Evolutionary conservation across 92 coral and sea anemone species (phyloP), one percentile per base, ranked within the genome.

Genomic region (Hydrozoanthus gracilis): DNA sequence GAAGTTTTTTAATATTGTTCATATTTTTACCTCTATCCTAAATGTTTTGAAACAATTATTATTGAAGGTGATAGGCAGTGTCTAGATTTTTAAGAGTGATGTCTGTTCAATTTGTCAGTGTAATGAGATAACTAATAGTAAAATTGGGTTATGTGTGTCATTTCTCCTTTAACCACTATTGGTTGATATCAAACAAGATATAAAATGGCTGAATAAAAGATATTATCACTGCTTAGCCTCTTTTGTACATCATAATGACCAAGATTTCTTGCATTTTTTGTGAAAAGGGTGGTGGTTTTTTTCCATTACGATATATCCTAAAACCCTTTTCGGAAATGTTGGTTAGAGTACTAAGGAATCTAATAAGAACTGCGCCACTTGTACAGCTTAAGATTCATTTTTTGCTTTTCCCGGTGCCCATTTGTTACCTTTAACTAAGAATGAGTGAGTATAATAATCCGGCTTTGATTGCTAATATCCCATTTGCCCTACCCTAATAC

Each of bases 161-260:
- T 56, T 56, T 56, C 14, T 55, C 62, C 62, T 56, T 56, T 56
- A 55, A 55, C 62, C 64, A 56, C 64, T 5, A 56, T 56, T 56
- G 64, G 7, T 3, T 56, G 11, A 56, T 56, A 56, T 56, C 64
- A 56, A 56, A 56, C 64, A 56, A 56, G 64, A 56, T 8, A 55
- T 55, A 55, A 55, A 55, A 55, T n/a, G n/a, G n/a, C n/a, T n/a
- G n/a, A n/a, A n/a, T n/a, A n/a, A n/a, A n/a, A n/a, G n/a, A n/a
- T 56, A 56, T 56, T 56, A 56, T 56, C 9, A 56, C 64, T 56
- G 64, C 64, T 56, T 56, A 56, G 64, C 64, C 64, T 56, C 64
- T 56, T 8, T 56, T 56, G 64, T 56, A 56, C 64, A 56, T 56
- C 64, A 1, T 56, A 56, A 27, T 27, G 39, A 27, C 39, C 39